These are phyloP conservation scores for Bufo gargarizans DNA, from an alignment of 2,113 vertebrate species.

Conservation along the genomic window DNA sequence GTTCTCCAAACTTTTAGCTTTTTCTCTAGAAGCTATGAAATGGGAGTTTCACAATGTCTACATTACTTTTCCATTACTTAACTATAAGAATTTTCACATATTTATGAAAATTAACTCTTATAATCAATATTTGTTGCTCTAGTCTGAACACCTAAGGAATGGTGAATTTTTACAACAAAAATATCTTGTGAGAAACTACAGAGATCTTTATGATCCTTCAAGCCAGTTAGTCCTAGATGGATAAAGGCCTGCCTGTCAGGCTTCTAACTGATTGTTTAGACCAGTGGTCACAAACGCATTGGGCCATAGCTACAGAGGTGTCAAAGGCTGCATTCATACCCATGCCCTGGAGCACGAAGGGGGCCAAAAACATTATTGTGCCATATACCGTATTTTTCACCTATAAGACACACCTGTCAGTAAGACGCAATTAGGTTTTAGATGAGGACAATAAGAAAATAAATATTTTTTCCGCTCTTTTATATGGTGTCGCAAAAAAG, in stretches of 20 bases:
- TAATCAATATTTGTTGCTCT: neutral
- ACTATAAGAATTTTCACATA: neutral
- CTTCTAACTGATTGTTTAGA: neutral
- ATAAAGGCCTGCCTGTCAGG: neutral
- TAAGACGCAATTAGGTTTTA: no score
- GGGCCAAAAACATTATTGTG: no score
- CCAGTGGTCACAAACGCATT: no score
- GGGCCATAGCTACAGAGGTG: no score
- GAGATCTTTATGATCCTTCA: neutral
- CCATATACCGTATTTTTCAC: no score
- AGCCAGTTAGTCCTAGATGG: no score
- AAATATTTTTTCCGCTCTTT: no score
- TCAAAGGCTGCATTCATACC: no score
- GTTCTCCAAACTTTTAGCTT: slow-evolving; percentile 38
- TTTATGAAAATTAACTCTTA: neutral
- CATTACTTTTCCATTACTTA: slow-evolving; percentile 15
- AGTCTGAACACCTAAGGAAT: neutral
- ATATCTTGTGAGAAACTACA: neutral
- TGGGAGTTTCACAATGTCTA: slow-evolving; percentile 29
- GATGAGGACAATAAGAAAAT: no score
- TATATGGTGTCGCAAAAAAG: no score
- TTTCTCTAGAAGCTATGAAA: slow-evolving; percentile 51
- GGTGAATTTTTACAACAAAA: neutral
- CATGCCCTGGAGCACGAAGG: no score
- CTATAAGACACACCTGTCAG: no score